Percentiles rank a stretch among this genome's conserved stretches.
Conservation (phyloP, 2,888 invertebrate genomes). For the Amblyteles armatorius region DNA sequence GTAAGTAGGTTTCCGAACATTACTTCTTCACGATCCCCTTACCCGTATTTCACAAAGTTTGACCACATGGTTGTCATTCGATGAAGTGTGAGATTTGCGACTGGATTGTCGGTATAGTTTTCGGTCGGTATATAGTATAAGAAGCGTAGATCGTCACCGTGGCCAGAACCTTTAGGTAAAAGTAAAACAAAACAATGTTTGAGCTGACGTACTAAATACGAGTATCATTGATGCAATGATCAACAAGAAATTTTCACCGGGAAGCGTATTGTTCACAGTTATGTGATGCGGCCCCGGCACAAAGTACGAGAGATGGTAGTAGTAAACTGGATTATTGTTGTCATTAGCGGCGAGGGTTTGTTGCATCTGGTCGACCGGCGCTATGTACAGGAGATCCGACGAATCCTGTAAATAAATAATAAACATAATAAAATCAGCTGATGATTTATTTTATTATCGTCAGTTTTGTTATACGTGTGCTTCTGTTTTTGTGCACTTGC, state of each 20-base stretch:
- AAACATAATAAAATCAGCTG: background rate
- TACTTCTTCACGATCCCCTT: too few relatives aligned
- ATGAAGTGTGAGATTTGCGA: background rate
- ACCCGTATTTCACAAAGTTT: background rate
- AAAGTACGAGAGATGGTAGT: slow-evolving; percentile 70
- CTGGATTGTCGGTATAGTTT: background rate
- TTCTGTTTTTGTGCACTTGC: background rate
- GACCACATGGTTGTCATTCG: background rate
- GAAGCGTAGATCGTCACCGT: background rate
- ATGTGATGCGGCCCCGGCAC: slow-evolving; percentile 8
- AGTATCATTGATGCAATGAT: background rate
- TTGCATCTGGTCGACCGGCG: slow-evolving; percentile 72
- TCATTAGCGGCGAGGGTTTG: slow-evolving; percentile 50
- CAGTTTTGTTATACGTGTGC: too few relatives aligned
- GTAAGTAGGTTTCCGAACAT: too few relatives aligned
- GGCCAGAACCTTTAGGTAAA: background rate
- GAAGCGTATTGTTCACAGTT: background rate
- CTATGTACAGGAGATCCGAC: slow-evolving; percentile 62
- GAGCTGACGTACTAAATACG: background rate
- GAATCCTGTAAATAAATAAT: slow-evolving; percentile 55
- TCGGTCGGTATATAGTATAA: background rate
- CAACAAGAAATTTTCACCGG: slow-evolving; percentile 1
- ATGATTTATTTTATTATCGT: too few relatives aligned
- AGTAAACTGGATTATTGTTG: slow-evolving; percentile 66
- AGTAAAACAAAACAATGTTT: background rate